phyloP scores from a whole-genome alignment of 2,797 vertebrate species.

The Paratrypauchen microcephalus region DNA sequence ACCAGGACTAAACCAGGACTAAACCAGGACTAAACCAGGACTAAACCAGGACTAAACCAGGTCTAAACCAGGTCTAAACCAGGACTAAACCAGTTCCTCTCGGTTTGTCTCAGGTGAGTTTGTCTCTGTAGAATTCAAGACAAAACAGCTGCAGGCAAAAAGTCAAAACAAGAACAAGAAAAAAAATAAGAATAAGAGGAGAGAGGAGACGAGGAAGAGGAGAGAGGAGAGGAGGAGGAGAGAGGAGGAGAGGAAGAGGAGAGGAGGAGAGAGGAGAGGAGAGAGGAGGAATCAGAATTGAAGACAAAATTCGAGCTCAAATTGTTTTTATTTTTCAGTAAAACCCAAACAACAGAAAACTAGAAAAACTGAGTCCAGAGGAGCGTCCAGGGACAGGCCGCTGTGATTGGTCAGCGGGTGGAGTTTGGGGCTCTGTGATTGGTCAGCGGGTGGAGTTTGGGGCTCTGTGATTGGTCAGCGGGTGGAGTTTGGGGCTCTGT shows the following conservation, averaged over 20 bases:
- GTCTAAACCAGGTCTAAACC: too few species aligned
- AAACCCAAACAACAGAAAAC: constrained; percentile 18
- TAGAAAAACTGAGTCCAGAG: constrained; percentile 44
- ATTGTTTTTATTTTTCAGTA: constrained; percentile 43
- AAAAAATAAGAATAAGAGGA: background rate
- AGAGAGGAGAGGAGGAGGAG: too few species aligned
- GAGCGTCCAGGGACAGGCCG: background rate
- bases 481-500: too few species aligned
- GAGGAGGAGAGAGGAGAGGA: too few species aligned
- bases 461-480: too few species aligned
- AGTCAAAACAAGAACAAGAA: background rate
- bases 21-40: too few species aligned
- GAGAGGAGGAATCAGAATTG: background rate
- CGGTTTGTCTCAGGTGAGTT: background rate
- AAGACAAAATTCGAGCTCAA: constrained; percentile 19
- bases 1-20: too few species aligned
- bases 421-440: background rate
- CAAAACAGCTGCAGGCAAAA: background rate
- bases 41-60: too few species aligned
- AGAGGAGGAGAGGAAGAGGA: too few species aligned
- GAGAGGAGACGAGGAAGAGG: too few species aligned
- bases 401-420: background rate
- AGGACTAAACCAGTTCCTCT: too few species aligned
- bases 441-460: too few species aligned
- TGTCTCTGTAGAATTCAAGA: background rate